Base-by-base conservation (phyloP, 2,888 invertebrate genomes). In the Noctua janthe region DNA sequence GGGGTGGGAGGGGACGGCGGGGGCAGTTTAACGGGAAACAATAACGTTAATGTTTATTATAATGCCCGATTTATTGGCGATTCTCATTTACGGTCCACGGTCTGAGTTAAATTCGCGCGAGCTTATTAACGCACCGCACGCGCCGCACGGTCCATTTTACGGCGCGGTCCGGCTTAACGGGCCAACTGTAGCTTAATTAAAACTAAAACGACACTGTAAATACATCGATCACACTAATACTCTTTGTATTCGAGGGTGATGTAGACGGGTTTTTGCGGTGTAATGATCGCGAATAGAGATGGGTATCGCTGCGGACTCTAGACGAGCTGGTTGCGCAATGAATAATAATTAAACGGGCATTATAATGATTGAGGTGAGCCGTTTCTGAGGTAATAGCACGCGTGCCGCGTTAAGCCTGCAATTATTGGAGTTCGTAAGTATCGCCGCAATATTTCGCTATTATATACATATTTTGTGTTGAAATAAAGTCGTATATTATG, bases 21-120 rank as follows among this genome's bases (percentile, higher is more conserved):
- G 47, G 35, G 86, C 90, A 82, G 93, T 93, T 95, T 95, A 95
- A 94, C 94, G 94, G 93, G 92, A 94, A 95, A 95, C 95, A 96
- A 96, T 96, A 96, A 96, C 94, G 95, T 94, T 96, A 95, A 96
- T 95, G 95, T 95, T 96, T 95, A 96, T 96, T 96, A 96, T 97
- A 96, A 96, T 95, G 94, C 91, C 94, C 95, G 94, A 96, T 97
- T 97, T 96, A 96, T 96, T 94, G 94, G 94, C 93, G 94, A 95
- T 97, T 95, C 95, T 93, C 95, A 95, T 96, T 96, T 95, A 95
- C 92, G 93, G 94, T 91, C 90, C 90, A 90, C 92, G 92, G 89
- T 91, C 88, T 90, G 92, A 93, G 94, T 94, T 93, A 94, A 94
- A 96, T 94, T 94, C 92, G 90, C 93, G 90, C 91, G 87, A 91